A percentile compares a stretch with the other conserved stretches of the same genome.
phyloP scores from a whole-genome alignment of 2,113 vertebrate species.

The Xiphophorus couchianus region DNA sequence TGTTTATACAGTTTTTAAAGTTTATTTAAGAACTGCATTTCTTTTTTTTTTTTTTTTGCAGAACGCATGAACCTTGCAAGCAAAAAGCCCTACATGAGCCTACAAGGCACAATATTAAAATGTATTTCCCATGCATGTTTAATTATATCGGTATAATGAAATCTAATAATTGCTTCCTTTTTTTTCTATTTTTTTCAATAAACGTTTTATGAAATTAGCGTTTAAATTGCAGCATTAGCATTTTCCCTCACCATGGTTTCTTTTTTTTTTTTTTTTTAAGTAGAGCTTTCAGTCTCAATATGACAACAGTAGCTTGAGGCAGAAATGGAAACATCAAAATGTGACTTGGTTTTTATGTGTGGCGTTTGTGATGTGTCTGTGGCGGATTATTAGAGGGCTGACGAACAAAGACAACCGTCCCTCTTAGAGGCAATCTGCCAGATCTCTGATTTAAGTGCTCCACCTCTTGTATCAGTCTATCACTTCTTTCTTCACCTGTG shows the following conservation, averaged over 20 bases:
- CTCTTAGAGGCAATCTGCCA: constrained; percentile 75
- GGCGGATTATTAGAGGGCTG: constrained; percentile 51
- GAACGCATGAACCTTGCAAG: constrained; percentile 42
- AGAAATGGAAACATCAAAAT: constrained; percentile 29
- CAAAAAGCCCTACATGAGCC: constrained; percentile 15
- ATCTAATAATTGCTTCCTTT: constrained; percentile 45
- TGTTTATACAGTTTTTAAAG: constrained; percentile 9
- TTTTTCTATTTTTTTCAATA: constrained; percentile 20
- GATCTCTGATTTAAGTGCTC: constrained; percentile 45
- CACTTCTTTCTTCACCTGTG: constrained; percentile 22
- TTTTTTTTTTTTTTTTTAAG: constrained; percentile 7
- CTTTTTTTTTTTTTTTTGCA: background rate
- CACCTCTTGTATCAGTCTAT: constrained; percentile 56
- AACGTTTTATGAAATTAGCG: constrained; percentile 46
- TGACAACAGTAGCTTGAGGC: constrained; percentile 15
- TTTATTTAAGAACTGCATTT: background rate
- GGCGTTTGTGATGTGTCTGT: constrained; percentile 18
- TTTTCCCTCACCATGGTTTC: constrained; percentile 16
- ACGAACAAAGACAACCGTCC: constrained; percentile 66
- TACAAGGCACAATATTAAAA: constrained; percentile 52
- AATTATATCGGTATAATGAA: background rate
- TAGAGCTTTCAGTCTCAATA: constrained; percentile 25
- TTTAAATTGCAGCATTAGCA: background rate
- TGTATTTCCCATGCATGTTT: background rate
- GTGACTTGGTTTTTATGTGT: constrained; percentile 18